Percentiles rank a stretch among this genome's conserved stretches.
Conservation (phyloP, 2,113 vertebrate genomes). For the Aspidoscelis tigris region DNA sequence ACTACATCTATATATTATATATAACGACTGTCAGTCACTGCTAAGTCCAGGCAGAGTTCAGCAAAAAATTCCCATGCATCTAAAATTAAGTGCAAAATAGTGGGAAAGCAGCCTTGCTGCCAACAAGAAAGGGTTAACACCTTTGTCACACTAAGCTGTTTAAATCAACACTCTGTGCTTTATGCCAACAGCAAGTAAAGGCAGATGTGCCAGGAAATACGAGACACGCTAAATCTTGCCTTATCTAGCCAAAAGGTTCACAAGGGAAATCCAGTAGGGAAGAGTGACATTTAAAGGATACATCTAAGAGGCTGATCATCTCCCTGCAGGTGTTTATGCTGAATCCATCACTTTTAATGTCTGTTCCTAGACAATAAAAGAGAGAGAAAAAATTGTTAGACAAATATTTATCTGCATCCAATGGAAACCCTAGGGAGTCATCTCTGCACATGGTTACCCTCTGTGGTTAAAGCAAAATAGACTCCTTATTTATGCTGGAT, state of each 20-base stretch:
- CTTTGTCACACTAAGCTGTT: slow-evolving; percentile 32
- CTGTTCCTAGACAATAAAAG: slow-evolving; percentile 76
- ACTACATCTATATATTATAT: slow-evolving; percentile 14
- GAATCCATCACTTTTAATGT: slow-evolving; percentile 90
- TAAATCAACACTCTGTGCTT: slow-evolving; percentile 21
- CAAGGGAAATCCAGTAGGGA: slow-evolving; percentile 14
- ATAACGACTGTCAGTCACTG: slow-evolving; percentile 4
- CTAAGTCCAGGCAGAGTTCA: not conserved
- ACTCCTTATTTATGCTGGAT: slow-evolving; percentile 9
- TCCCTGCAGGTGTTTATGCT: slow-evolving; percentile 83
- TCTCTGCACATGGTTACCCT: slow-evolving; percentile 16
- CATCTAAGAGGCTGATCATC: slow-evolving; percentile 91
- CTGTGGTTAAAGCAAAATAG: slow-evolving; percentile 16
- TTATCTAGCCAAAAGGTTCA: slow-evolving; percentile 33
- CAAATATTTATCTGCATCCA: slow-evolving; percentile 35
- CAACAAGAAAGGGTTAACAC: slow-evolving; percentile 12
- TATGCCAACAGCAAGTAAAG: slow-evolving; percentile 6
- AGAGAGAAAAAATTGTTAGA: not conserved
- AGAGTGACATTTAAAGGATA: slow-evolving; percentile 80
- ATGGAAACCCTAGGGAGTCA: not conserved
- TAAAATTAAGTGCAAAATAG: slow-evolving; percentile 26
- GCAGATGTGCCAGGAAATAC: slow-evolving; percentile 2
- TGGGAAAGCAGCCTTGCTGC: slow-evolving; percentile 5
- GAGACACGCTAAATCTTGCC: slow-evolving; percentile 26
- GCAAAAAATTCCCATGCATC: not conserved